Base-by-base conservation (phyloP, 1,140 invertebrate species). In the Hylaeus anthracinus region DNA sequence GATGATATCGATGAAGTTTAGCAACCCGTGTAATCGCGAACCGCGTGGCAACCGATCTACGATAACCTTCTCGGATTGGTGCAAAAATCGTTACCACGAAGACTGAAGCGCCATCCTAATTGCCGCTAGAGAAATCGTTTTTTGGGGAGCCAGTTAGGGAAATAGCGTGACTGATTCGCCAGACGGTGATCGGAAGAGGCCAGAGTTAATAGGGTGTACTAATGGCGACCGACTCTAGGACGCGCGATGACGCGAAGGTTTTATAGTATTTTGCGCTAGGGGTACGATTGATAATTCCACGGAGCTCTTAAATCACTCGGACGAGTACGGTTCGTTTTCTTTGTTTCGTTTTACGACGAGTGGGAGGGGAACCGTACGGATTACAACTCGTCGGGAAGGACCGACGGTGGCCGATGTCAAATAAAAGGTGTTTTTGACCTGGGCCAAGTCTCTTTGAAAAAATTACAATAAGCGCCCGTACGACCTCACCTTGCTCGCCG, bases 361-460 rank as follows among this genome's bases (percentile, higher is more conserved):
- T 0, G 9, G 12, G n/a, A n/a, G 39, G n/a, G 51, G 8, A 37
- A 58, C 51, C 9, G 2, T 43, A 37, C 43, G 58, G 76, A 72
- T 79, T 72, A 26, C 0, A 72, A 79, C 77, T 72, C 56, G 77
- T 76, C 53, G 64, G 56, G 61, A 45, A 61, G n/a, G 1, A 15
- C 2, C 67, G 4, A 37, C 37, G 41, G 4, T 3, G 26, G 10
- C 48, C 14, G 67, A 14, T 48, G 48, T 6, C 60, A 41, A 65
- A 65, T 79, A 53, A 79, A 72, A 58, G 77, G 37, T 37, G 70
- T 61, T 75, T 67, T 55, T 61, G 53, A 75, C 64, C 72, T 80
- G 78, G 55, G 48, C 15, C 61, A 72, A 79, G n/a, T 72, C 75
- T 15, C n/a, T 53, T 6, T 5, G 37, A 53, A 58, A 14, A 71